Conservation (phyloP, 2,113 vertebrate genomes). For the Esox niger region DNA sequence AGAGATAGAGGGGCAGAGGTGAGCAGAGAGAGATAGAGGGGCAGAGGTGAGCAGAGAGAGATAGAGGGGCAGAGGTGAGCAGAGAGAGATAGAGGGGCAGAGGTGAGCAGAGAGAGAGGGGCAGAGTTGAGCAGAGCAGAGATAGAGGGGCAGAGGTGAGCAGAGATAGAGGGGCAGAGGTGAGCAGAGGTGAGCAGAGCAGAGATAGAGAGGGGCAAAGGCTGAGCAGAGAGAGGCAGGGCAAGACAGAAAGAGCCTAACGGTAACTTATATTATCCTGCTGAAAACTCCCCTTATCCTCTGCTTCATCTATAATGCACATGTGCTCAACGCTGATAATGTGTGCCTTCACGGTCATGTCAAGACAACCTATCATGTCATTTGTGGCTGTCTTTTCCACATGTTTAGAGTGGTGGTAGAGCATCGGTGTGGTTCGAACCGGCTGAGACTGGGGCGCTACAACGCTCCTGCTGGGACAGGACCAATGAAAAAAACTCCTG, state of each 20-base stretch:
- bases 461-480: neutral
- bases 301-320: constrained; percentile 62
- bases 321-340: constrained; percentile 50
- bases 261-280: constrained; percentile 59
- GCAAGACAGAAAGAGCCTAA: constrained; percentile 48
- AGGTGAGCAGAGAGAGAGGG: neutral
- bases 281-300: constrained; percentile 55
- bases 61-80: no score
- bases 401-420: constrained; percentile 21
- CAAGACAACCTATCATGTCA: constrained; percentile 11
- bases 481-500: constrained; percentile 17
- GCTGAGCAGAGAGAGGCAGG: neutral
- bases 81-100: neutral
- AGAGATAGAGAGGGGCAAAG: no score
- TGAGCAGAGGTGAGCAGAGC: neutral
- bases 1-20: neutral
- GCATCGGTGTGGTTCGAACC: constrained; percentile 26
- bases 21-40: neutral
- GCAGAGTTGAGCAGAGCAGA: no score
- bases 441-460: constrained; percentile 23
- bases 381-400: constrained; percentile 28
- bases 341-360: constrained; percentile 20
- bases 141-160: neutral
- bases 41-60: neutral
- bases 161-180: neutral